Evolutionary conservation across 2,113 vertebrate species (phyloP).

Genomic region (Rhizomys pruinosus): DNA sequence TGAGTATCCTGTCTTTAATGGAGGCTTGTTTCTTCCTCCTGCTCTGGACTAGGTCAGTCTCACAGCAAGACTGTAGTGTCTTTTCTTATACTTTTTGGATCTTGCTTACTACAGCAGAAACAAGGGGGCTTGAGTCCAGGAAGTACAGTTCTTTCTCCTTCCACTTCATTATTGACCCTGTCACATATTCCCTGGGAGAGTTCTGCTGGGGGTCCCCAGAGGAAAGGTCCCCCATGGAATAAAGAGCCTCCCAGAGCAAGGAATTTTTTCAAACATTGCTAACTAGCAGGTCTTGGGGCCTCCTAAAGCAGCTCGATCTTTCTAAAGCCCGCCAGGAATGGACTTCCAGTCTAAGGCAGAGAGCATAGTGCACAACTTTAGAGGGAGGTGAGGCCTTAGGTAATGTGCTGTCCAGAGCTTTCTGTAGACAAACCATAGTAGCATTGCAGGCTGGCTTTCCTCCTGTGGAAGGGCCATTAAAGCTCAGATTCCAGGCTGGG

Average conservation of each 20-base stretch:
- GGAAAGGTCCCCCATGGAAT: neutral
- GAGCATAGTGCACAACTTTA: neutral
- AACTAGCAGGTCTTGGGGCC: neutral
- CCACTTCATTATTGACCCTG: neutral
- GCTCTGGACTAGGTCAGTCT: neutral
- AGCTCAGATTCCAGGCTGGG: neutral
- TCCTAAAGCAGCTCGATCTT: neutral
- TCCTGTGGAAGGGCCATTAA: neutral
- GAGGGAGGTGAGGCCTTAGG: neutral
- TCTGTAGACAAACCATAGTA: neutral
- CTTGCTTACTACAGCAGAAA: neutral
- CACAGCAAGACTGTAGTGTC: neutral
- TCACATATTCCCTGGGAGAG: neutral
- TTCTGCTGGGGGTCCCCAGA: neutral
- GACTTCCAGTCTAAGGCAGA: neutral
- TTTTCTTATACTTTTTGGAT: too few relatives aligned
- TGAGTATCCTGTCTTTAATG: neutral
- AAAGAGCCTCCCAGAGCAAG: neutral
- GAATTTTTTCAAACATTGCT: neutral
- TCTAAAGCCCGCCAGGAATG: neutral
- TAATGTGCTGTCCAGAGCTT: neutral
- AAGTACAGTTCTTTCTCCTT: too few relatives aligned
- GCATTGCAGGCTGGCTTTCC: neutral
- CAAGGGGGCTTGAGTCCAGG: neutral
- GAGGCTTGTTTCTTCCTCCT: neutral